phyloP scores from a whole-genome alignment of 2,113 vertebrate species.

The Elaphurus davidianus region DNA sequence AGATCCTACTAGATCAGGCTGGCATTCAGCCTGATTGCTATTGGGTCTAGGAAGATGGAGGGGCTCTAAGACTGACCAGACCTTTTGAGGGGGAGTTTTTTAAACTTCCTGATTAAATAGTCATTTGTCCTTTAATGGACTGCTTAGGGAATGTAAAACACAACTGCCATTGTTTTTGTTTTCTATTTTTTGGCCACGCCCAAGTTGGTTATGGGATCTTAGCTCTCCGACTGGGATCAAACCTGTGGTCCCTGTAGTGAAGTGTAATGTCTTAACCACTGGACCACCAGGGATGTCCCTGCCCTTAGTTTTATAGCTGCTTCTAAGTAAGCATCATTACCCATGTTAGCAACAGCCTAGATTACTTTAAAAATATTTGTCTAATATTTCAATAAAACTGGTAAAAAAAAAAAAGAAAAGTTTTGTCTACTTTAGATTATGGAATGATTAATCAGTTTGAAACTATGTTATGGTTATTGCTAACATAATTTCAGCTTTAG shows the following conservation, averaged over 20 bases:
- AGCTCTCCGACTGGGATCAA: not conserved
- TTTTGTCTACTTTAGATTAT: not conserved
- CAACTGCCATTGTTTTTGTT: not conserved
- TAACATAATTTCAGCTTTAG: conserved; percentile 27
- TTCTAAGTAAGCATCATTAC: conserved; percentile 32
- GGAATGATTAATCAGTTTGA: conserved; percentile 21
- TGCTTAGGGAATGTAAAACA: not conserved
- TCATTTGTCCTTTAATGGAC: conserved; percentile 19
- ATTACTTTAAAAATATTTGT: conserved; percentile 2
- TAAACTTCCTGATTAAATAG: conserved; percentile 14
- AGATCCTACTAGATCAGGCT: not conserved
- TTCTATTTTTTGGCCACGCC: not conserved
- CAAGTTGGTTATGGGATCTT: not conserved
- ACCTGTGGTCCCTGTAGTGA: not conserved
- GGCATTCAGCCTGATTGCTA: not conserved
- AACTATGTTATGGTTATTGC: not conserved
- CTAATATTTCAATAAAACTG: not conserved
- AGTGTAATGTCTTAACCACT: not conserved
- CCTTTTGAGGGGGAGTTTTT: not conserved
- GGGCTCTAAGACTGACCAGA: not conserved
- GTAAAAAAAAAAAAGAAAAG: not conserved
- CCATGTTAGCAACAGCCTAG: not conserved
- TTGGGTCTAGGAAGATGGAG: not conserved
- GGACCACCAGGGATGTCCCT: not conserved
- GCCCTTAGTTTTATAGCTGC: not conserved